Evolutionary conservation across 2,113 vertebrate genomes (phyloP), one percentile per base, ranked within the genome.

Genomic region (Chaetodon auriga): DNA sequence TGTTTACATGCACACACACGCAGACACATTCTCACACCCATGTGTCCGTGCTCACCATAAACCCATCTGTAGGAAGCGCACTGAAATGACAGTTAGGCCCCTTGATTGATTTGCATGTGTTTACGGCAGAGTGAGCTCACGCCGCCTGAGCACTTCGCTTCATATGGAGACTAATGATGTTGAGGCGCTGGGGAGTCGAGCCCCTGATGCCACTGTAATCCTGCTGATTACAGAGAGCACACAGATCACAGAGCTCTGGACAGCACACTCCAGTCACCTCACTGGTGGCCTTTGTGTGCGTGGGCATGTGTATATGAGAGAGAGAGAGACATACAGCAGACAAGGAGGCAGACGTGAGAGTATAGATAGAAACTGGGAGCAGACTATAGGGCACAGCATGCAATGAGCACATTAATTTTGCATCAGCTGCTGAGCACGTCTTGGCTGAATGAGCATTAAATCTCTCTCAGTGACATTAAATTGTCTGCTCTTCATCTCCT

Each of bases 111-210:
- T 91, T 90, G 81, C 83, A 81, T 87, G 84, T 91, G 85, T 91
- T 90, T 90, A 89, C 81, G 87, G 46, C 53, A 87, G 87, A 54
- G 77, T 38, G 82, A 85, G 85, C 73, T 87, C 81, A 66, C 83
- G 76, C 86, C 88, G 93, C 75, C 86, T 46, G 87, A 90, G 91
- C 88, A 88, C 83, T 83, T 82, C 79, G 91, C 83, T 91, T 89
- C 88, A 86, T 82, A 77, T 73, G 62, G 78, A 87, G 84, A 80
- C 80, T 89, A 89, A 94, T 87, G 88, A 90, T 86, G 78, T 81
- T 53, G 80, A 80, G 89, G 75, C 73, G 6, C 62, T 69, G 45
- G 21, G 74, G 79, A 80, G 86, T 57, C 7, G 64, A 73, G 82
- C 48, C 80, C 64, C 75, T 85, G 81, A 82, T 88, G 79, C 72